phyloP scores from a whole-genome alignment of 1,140 invertebrate species.

The Trichoplusia ni region DNA sequence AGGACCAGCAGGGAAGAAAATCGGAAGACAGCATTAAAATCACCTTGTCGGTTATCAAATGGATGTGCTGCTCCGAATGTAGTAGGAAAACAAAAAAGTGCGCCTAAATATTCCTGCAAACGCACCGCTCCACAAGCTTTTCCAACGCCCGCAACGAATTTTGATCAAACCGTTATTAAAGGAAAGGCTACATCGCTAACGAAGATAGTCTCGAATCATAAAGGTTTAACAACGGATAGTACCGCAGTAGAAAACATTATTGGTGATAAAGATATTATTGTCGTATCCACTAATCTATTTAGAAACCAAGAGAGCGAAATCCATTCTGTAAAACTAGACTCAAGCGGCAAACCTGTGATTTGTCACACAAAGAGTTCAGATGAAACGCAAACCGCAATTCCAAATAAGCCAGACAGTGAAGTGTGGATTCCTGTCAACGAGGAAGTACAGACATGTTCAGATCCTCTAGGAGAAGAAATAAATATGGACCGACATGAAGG shows the following conservation, averaged over 20 bases:
- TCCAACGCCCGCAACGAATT: background rate
- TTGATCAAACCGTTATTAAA: background rate
- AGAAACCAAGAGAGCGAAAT: conserved; percentile 37
- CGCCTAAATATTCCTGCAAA: background rate
- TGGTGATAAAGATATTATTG: conserved; percentile 25
- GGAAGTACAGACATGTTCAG: background rate
- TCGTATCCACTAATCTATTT: conserved; percentile 28
- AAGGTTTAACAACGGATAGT: background rate
- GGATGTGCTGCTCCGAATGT: background rate
- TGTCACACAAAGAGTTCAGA: background rate
- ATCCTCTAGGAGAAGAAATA: background rate
- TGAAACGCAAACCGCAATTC: background rate
- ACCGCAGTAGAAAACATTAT: background rate
- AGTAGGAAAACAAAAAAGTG: background rate
- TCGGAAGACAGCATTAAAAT: background rate
- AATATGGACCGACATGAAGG: background rate
- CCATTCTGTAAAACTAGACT: conserved; percentile 9
- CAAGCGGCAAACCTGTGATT: background rate
- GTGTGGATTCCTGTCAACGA: background rate
- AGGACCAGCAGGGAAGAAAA: background rate
- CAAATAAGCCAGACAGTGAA: background rate
- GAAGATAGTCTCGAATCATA: background rate
- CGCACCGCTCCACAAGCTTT: background rate
- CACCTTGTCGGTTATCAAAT: no score
- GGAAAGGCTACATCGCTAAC: background rate